Percentiles rank a stretch among this genome's conserved stretches.
phyloP scores from a whole-genome alignment of 1,140 invertebrate genomes.

The Hyphantria cunea region DNA sequence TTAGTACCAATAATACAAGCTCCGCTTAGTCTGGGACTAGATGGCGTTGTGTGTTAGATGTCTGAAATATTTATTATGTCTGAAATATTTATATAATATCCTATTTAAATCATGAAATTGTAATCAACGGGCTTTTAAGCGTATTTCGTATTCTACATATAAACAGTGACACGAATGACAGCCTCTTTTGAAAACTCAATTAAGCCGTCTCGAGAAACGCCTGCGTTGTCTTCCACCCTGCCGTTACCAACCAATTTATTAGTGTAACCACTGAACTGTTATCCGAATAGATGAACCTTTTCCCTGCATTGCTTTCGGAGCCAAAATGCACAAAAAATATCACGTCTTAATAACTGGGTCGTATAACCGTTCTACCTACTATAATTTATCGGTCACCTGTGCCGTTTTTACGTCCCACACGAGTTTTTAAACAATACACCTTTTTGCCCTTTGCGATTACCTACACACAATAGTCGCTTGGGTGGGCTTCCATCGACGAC shows the following conservation, averaged over 20 bases:
- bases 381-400: slow-evolving; percentile 57
- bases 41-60: no score
- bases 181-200: slow-evolving; percentile 42
- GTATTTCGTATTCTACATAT: slow-evolving; percentile 11
- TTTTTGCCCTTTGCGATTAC: slow-evolving; percentile 46
- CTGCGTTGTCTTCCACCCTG: slow-evolving; percentile 14
- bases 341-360: neutral
- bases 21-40: no score
- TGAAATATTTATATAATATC: no score
- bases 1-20: no score
- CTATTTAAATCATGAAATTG: neutral
- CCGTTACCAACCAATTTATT: slow-evolving; percentile 40
- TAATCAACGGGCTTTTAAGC: no score
- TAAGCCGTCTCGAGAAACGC: slow-evolving; percentile 39
- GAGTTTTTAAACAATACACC: slow-evolving; percentile 47
- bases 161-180: slow-evolving; percentile 23
- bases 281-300: neutral
- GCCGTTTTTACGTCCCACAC: slow-evolving; percentile 37
- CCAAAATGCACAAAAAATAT: neutral
- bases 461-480: slow-evolving; percentile 51
- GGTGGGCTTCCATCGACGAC: slow-evolving; percentile 49
- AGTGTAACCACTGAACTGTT: slow-evolving; percentile 35
- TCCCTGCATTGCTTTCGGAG: neutral
- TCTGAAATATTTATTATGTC: no score
- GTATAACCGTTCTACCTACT: neutral